Conservation (phyloP, 2,113 vertebrate species). For the Phalacrocorax aristotelis region DNA sequence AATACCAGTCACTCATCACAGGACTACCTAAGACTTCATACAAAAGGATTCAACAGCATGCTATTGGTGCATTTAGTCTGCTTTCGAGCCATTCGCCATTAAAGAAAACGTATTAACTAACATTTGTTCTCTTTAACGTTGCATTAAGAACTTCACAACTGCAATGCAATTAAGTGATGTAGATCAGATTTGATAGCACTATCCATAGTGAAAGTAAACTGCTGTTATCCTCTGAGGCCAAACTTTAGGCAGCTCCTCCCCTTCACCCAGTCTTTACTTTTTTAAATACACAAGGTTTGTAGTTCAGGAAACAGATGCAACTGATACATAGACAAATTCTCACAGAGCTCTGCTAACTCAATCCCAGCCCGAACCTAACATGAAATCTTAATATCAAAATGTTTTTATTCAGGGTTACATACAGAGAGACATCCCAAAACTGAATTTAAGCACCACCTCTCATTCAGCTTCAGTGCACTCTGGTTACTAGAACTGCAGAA, state of each 20-base stretch:
- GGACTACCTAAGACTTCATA: not conserved
- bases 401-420: too few species aligned
- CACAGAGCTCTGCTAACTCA: not conserved
- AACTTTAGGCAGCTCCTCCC: not conserved
- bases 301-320: not conserved
- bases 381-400: not conserved
- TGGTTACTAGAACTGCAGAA: not conserved
- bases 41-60: not conserved
- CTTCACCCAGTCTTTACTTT: not conserved
- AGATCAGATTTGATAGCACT: not conserved
- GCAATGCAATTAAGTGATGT: not conserved
- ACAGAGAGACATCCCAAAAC: not conserved
- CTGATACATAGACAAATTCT: not conserved
- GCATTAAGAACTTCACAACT: not conserved
- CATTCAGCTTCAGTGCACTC: not conserved
- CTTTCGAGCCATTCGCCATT: not conserved
- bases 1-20: not conserved
- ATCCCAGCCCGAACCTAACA: not conserved
- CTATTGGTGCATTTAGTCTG: not conserved
- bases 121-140: not conserved
- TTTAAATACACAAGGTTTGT: not conserved
- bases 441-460: not conserved
- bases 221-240: not conserved
- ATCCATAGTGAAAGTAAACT: too few species aligned
- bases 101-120: not conserved